Percentiles rank a stretch among this genome's conserved stretches.
Conservation (phyloP, 1,140 invertebrate genomes). For the Rhizoglyphus robini region DNA sequence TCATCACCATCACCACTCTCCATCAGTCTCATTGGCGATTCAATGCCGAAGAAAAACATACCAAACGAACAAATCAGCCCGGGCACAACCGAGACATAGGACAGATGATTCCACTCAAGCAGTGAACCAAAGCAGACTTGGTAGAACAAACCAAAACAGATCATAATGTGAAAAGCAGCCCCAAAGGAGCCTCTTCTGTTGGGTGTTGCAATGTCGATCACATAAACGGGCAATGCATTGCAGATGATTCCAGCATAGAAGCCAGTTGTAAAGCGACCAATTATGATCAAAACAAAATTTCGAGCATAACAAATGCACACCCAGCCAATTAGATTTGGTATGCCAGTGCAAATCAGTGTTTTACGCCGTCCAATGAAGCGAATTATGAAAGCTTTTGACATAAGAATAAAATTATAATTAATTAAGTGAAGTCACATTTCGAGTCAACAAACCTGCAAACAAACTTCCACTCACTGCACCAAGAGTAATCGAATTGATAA, state of each 20-base stretch:
- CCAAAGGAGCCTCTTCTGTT: slow-evolving; percentile 63
- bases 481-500: slow-evolving; percentile 23
- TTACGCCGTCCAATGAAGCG: slow-evolving; percentile 50
- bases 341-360: slow-evolving; percentile 50
- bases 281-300: slow-evolving; percentile 42
- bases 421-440: no score
- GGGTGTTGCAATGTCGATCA: slow-evolving; percentile 73
- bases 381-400: no score
- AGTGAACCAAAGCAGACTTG: background rate
- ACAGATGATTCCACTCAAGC: slow-evolving; percentile 6
- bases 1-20: background rate
- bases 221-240: slow-evolving; percentile 55
- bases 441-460: slow-evolving; percentile 21
- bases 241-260: slow-evolving; percentile 45
- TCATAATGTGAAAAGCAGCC: slow-evolving; percentile 54
- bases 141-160: background rate
- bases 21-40: slow-evolving; percentile 17
- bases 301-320: slow-evolving; percentile 48
- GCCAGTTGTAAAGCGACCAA: slow-evolving; percentile 49
- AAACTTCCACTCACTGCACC: slow-evolving; percentile 25
- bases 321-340: slow-evolving; percentile 63
- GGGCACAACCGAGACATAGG: background rate
- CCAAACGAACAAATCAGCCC: slow-evolving; percentile 13
- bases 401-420: no score
- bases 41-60: slow-evolving; percentile 16